These are phyloP conservation scores for Drosophila mimica DNA, from an alignment of 2,888 invertebrate species.

Conservation along the genomic window DNA sequence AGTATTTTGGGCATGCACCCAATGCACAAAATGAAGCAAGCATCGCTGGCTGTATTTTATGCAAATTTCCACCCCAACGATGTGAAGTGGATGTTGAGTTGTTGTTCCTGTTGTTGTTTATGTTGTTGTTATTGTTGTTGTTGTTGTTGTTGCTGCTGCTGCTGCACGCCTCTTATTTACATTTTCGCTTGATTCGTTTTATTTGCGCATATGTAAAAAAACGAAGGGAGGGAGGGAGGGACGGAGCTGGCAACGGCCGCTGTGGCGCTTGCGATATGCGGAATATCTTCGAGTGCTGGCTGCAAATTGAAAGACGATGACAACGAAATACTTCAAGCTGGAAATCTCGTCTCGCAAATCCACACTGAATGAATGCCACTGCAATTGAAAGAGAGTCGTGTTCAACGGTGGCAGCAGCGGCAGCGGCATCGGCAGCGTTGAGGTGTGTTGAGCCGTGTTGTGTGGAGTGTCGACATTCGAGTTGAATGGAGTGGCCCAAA, in stretches of 20 bases:
- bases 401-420: conserved; percentile 24
- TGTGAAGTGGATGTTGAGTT: conserved; percentile 50
- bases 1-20: conserved; percentile 71
- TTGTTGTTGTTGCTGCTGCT: not conserved
- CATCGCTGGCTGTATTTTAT: conserved; percentile 66
- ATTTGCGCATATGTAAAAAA: conserved; percentile 67
- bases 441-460: conserved; percentile 15
- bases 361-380: conserved; percentile 41
- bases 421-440: no score
- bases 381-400: conserved; percentile 48
- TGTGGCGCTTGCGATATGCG: conserved; percentile 22
- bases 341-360: conserved; percentile 53
- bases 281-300: conserved; percentile 43
- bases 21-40: conserved; percentile 70
- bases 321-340: conserved; percentile 61
- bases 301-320: conserved; percentile 72
- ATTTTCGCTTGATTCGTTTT: conserved; percentile 79
- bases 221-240: no score
- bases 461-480: not conserved
- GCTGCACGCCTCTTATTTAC: conserved; percentile 74
- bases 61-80: conserved; percentile 68
- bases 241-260: conserved; percentile 1
- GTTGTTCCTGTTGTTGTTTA: conserved; percentile 9
- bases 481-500: conserved; percentile 31
- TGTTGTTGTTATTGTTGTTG: conserved; percentile 21